Evolutionary conservation across 1,140 invertebrate species (phyloP), one percentile per base, ranked within the genome.

Genomic region (Trialeurodes vaporariorum): DNA sequence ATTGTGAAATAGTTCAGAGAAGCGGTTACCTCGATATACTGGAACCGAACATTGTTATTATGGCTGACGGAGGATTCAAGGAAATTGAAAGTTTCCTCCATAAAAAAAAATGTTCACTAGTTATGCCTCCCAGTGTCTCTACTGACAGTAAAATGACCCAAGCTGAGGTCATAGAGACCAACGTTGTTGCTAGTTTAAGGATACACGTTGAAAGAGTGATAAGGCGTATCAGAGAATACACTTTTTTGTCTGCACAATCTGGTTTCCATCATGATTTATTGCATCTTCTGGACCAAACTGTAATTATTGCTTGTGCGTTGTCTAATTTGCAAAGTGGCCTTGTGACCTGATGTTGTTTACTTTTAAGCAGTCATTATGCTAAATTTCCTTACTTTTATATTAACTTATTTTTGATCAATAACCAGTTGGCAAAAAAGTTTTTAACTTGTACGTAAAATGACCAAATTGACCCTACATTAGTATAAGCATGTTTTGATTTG

Each of bases 131-230:
- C 64, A 78, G 74, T 75, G 77, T 79, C 65, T 26, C 5, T 64
- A n/a, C 65, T 40, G 66, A 61, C 66, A 65, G 24, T 2, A 73
- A 73, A 34, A 64, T 68, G 17, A 66, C 71, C 21, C 76, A 78
- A 73, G 63, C 68, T 49, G 75, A 79, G 71, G 75, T 75, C 12
- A 72, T 72, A 23, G 67, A 70, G 69, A 72, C 76, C n/a, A 79
- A 78, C 71, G 68, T 67, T 70, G 76, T 79, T 59, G 77, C 78
- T 66, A 76, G 74, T 67, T 73, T 80, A 69, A 67, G 77, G 70
- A 77, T 79, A 59, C 75, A 80, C 66, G 67, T 79, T n/a, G 77
- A 79, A 69, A 25, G 78, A 63, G 75, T 76, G 1, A 79, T 79
- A 63, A 40, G 72, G 23, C 34, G 73, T 67, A 65, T 78, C 25